Conservation (phyloP, 2,113 vertebrate genomes). For the Indicator indicator region DNA sequence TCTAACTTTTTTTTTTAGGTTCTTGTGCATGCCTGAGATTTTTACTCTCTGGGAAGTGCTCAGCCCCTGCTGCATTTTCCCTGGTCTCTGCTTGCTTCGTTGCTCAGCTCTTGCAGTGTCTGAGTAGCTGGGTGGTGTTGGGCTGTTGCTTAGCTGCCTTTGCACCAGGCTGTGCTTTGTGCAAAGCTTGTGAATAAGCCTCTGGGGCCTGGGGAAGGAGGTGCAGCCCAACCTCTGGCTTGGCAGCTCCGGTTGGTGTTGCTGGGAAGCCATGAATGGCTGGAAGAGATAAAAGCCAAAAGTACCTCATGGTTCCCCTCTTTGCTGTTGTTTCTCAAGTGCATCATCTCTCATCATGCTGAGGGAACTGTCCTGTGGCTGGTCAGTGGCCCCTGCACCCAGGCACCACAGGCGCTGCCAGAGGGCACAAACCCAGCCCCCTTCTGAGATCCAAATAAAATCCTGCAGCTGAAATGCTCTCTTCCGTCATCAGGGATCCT, state of each 20-base stretch:
- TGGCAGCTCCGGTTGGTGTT: not conserved
- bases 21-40: constrained; percentile 12
- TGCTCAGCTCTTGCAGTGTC: not conserved
- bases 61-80: not conserved
- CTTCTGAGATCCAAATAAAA: not conserved
- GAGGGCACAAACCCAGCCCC: not conserved
- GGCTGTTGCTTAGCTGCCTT: not conserved
- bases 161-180: not conserved
- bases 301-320: not conserved
- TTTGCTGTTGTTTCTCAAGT: not conserved
- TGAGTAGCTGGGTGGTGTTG: not conserved
- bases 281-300: not conserved
- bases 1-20: not conserved
- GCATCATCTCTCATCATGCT: not conserved
- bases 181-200: not conserved
- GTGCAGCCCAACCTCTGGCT: not conserved
- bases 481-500: not conserved
- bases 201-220: not conserved
- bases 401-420: accelerated
- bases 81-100: not conserved
- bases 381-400: not conserved
- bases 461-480: not conserved
- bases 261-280: not conserved
- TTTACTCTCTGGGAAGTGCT: constrained; percentile 22
- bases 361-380: not conserved